Conservation (phyloP, 2,113 vertebrate genomes). For the Chloropsis hardwickii region DNA sequence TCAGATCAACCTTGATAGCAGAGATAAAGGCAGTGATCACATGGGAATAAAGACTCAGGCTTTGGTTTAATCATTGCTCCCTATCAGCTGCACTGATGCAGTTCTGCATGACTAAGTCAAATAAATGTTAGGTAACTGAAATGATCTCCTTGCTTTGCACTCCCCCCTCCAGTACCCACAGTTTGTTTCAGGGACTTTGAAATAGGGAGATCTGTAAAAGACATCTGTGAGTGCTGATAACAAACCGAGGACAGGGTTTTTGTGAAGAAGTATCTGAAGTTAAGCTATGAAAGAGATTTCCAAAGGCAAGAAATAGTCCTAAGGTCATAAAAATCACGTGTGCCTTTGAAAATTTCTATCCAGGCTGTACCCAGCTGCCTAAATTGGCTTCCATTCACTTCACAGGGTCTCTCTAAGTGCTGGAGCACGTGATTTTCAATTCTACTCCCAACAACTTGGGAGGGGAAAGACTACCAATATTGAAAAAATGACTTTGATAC, state of each 20-base stretch:
- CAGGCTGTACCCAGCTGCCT: not conserved
- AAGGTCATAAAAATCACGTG: not conserved
- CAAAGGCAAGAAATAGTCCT: not conserved
- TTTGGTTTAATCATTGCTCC: constrained; percentile 53
- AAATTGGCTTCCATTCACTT: constrained; percentile 21
- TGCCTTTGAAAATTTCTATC: not conserved
- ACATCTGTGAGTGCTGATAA: not conserved
- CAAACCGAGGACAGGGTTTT: not conserved
- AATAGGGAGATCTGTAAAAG: not conserved
- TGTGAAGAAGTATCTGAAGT: not conserved
- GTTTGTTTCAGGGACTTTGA: not conserved
- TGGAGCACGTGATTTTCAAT: not conserved
- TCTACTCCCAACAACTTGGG: not conserved
- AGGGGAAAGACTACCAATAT: not conserved
- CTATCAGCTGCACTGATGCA: not conserved
- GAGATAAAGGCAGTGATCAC: constrained; percentile 59
- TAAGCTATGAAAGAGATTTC: not conserved
- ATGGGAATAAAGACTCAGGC: constrained; percentile 38
- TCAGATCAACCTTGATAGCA: constrained; percentile 64
- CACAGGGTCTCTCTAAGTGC: not conserved
- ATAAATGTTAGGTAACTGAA: constrained; percentile 46
- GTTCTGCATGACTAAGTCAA: constrained; percentile 53
- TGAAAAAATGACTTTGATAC: not conserved
- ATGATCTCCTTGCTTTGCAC: not conserved
- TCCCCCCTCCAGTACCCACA: not conserved